Percentiles rank a stretch among this genome's conserved stretches.
phyloP scores from a whole-genome alignment of 2,797 vertebrate species.

The Brachymystax lenok region DNA sequence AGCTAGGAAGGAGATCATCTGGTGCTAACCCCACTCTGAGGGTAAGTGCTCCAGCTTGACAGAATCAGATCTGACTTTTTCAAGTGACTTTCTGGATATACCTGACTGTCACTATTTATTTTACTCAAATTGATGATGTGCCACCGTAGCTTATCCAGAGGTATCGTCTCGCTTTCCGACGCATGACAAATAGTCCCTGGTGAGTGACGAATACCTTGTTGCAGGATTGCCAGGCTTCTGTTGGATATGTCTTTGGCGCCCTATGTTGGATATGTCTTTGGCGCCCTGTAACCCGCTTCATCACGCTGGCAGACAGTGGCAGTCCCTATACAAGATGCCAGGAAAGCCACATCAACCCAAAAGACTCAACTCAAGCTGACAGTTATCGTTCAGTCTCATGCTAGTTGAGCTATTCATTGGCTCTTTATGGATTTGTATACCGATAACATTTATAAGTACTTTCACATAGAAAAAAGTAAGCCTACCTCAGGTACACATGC shows the following conservation, averaged over 20 bases:
- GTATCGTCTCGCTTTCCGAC: slow-evolving; percentile 28
- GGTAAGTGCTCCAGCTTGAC: slow-evolving; percentile 45
- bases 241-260: slow-evolving; percentile 7
- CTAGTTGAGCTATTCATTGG: not conserved
- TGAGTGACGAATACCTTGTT: slow-evolving; percentile 37
- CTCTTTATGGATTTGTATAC: not conserved
- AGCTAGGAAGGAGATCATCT: slow-evolving; percentile 26
- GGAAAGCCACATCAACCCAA: slow-evolving; percentile 13
- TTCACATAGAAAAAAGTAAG: not conserved
- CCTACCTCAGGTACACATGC: not conserved
- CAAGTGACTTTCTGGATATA: slow-evolving; percentile 44
- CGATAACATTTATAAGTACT: not conserved
- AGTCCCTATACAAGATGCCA: not conserved
- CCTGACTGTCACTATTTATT: slow-evolving; percentile 52
- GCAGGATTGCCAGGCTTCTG: slow-evolving; percentile 29
- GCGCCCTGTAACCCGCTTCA: slow-evolving; percentile 24
- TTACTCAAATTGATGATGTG: slow-evolving; percentile 41
- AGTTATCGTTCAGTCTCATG: slow-evolving; percentile 15
- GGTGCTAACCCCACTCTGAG: slow-evolving; percentile 15
- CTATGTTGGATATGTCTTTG: slow-evolving; percentile 16
- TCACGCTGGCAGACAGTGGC: slow-evolving; percentile 13
- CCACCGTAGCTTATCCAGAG: slow-evolving; percentile 30
- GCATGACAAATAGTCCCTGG: slow-evolving; percentile 39
- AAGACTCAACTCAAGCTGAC: slow-evolving; percentile 33
- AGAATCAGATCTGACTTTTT: slow-evolving; percentile 52